phyloP scores from a whole-genome alignment of 2,888 invertebrate genomes.

The Chaitophorus viminalis region DNA sequence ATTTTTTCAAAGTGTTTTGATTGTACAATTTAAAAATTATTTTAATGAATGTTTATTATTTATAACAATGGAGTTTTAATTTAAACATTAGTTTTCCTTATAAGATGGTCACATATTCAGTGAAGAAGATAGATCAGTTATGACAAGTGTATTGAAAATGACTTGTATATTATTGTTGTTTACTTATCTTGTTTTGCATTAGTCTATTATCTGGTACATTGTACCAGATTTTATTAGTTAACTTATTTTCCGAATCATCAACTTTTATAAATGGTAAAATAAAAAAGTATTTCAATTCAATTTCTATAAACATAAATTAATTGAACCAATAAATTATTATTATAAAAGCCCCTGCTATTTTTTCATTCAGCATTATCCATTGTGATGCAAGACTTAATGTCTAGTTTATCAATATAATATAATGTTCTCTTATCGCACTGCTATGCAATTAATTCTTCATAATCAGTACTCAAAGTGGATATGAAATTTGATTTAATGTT shows the following conservation, averaged over 20 bases:
- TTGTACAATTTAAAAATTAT: conserved; percentile 26
- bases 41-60: conserved; percentile 41
- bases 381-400: conserved; percentile 29
- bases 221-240: not conserved
- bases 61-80: conserved; percentile 29
- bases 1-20: conserved; percentile 29
- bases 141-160: not conserved
- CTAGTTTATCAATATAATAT: not conserved
- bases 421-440: not conserved
- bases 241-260: not conserved
- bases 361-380: not conserved
- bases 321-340: not conserved
- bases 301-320: not conserved
- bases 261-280: not conserved
- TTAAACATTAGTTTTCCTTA: not conserved
- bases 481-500: conserved; percentile 20
- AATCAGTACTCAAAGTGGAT: not conserved
- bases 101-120: not conserved
- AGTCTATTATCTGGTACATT: not conserved
- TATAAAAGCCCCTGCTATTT: not conserved
- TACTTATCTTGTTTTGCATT: not conserved
- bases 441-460: not conserved
- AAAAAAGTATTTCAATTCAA: not conserved
- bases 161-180: not conserved
- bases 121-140: not conserved